Evolutionary conservation across 2,797 vertebrate genomes (phyloP).

Genomic region (Pseudomugil tenellus): DNA sequence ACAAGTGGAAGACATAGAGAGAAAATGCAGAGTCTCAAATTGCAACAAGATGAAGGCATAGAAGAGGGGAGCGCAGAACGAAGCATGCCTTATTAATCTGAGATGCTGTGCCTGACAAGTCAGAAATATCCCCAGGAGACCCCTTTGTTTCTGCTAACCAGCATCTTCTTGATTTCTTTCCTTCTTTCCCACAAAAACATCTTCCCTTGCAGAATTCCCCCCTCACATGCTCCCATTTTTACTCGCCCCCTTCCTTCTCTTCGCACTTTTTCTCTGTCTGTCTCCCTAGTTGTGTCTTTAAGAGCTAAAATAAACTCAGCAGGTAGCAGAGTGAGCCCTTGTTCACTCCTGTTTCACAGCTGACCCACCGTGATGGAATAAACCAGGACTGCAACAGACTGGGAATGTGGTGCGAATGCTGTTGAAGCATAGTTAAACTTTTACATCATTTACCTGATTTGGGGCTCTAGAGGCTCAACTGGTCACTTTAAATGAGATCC

Average conservation of each 20-base stretch:
- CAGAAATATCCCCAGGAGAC: slow-evolving; percentile 53
- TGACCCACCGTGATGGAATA: neutral
- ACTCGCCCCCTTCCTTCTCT: slow-evolving; percentile 24
- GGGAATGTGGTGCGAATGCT: neutral
- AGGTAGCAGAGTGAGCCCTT: slow-evolving; percentile 27
- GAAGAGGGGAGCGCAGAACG: slow-evolving; percentile 3
- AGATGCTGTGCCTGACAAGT: slow-evolving; percentile 26
- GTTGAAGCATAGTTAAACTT: neutral
- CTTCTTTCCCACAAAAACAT: slow-evolving; percentile 11
- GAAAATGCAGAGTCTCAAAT: slow-evolving; percentile 2
- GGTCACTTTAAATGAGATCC: too few relatives aligned
- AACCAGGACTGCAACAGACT: neutral
- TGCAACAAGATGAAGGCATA: slow-evolving; percentile 6
- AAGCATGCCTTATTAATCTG: slow-evolving; percentile 36
- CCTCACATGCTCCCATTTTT: slow-evolving; percentile 36
- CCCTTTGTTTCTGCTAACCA: slow-evolving; percentile 55
- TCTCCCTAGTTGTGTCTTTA: slow-evolving; percentile 34
- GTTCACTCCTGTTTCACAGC: neutral
- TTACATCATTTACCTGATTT: neutral
- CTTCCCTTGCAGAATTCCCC: slow-evolving; percentile 21
- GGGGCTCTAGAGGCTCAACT: neutral
- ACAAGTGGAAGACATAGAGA: slow-evolving; percentile 40
- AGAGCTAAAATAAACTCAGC: slow-evolving; percentile 60
- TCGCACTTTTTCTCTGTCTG: neutral
- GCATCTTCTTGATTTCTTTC: slow-evolving; percentile 30